These are phyloP conservation scores for Meiosimyza decipiens DNA, from an alignment of 2,888 invertebrate genomes.

Conservation along the genomic window DNA sequence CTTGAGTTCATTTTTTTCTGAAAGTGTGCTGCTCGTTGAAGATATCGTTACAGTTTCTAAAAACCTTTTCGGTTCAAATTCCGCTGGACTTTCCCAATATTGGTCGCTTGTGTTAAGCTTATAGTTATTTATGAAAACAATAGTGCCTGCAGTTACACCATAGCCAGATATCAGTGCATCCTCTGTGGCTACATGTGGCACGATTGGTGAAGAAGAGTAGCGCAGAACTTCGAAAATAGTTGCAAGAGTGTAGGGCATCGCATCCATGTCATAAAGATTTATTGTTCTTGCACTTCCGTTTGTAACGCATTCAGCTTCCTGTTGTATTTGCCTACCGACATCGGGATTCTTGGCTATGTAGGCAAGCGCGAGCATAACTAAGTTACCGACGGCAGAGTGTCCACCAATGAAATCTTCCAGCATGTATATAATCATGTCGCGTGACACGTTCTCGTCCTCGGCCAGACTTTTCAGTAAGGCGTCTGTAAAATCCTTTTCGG, in stretches of 20 bases:
- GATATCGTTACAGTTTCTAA: conserved; percentile 65
- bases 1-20: conserved; percentile 27
- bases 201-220: conserved; percentile 86
- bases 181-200: conserved; percentile 87
- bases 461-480: conserved; percentile 78
- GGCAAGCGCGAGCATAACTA: conserved; percentile 81
- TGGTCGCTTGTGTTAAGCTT: conserved; percentile 79
- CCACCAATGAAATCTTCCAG: conserved; percentile 90
- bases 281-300: conserved; percentile 68
- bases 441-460: conserved; percentile 73
- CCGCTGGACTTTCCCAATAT: conserved; percentile 79
- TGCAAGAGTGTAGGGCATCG: conserved; percentile 84
- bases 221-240: conserved; percentile 83
- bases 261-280: conserved; percentile 74
- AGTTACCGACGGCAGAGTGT: conserved; percentile 87
- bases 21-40: background rate
- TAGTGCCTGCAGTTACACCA: conserved; percentile 79
- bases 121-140: conserved; percentile 87
- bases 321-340: conserved; percentile 74
- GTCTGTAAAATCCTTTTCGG: conserved; percentile 83
- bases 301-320: conserved; percentile 76
- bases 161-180: conserved; percentile 79
- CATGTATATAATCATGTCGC: conserved; percentile 84
- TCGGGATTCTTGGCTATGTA: conserved; percentile 76
- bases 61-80: conserved; percentile 82